A percentile compares a stretch with the other conserved stretches of the same genome.
Conservation (phyloP, 2,888 invertebrate species). For the Philaethria dido region DNA sequence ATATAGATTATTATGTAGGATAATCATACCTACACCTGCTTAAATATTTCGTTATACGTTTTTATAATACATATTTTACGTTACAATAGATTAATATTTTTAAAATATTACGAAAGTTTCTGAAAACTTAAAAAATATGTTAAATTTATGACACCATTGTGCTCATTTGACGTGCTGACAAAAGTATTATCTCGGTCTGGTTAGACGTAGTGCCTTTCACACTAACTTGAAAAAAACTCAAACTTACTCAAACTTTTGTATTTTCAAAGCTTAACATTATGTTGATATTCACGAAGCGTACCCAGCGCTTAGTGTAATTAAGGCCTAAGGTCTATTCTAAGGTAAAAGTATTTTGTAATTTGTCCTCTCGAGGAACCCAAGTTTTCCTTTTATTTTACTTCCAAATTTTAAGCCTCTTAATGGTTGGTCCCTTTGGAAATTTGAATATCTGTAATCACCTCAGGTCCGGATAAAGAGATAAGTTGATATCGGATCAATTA, state of each 20-base stretch:
- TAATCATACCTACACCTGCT: too few relatives aligned
- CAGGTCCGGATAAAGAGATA: conserved; percentile 29
- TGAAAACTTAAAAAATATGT: too few relatives aligned
- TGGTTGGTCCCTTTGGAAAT: conserved; percentile 36
- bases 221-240: neutral
- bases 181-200: neutral
- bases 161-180: too few relatives aligned
- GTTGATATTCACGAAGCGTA: conserved; percentile 8
- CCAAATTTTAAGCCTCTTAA: conserved; percentile 28
- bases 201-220: neutral
- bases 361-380: conserved; percentile 20
- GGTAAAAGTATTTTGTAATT: conserved; percentile 29
- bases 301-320: conserved; percentile 11
- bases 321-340: conserved; percentile 18
- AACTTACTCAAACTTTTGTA: too few relatives aligned
- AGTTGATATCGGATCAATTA: conserved; percentile 31
- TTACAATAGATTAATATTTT: too few relatives aligned
- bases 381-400: conserved; percentile 31
- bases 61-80: too few relatives aligned
- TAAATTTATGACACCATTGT: too few relatives aligned
- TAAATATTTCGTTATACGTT: too few relatives aligned
- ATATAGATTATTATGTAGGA: too few relatives aligned
- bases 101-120: too few relatives aligned
- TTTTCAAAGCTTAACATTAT: neutral
- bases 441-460: conserved; percentile 38